Evolutionary conservation across 2,113 vertebrate species (phyloP).

Genomic region (Ivindomyrus marchei): DNA sequence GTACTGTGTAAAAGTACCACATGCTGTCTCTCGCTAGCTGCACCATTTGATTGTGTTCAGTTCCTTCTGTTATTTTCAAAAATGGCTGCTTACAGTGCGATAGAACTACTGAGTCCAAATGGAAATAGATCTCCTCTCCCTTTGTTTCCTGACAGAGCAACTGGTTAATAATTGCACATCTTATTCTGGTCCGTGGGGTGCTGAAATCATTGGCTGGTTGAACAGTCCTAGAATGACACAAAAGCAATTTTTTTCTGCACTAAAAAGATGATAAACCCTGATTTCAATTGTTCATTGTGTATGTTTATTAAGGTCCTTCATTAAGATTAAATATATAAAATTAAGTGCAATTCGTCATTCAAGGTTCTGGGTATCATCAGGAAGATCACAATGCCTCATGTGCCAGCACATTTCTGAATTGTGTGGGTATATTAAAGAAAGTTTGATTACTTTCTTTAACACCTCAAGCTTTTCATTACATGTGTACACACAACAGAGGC

Average conservation of each 20-base stretch:
- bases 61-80: background rate
- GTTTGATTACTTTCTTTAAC: background rate
- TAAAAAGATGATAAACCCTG: background rate
- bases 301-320: background rate
- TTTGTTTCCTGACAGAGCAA: constrained; percentile 34
- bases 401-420: background rate
- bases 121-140: constrained; percentile 36
- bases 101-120: constrained; percentile 26
- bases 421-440: background rate
- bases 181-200: constrained; percentile 39
- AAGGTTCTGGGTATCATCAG: background rate
- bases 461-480: background rate
- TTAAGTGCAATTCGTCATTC: background rate
- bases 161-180: constrained; percentile 50
- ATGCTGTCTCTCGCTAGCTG: constrained; percentile 17
- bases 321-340: background rate
- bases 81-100: background rate
- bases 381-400: background rate
- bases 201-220: constrained; percentile 16
- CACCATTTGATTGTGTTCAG: background rate
- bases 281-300: background rate
- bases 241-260: background rate
- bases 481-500: background rate
- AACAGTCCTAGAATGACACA: background rate
- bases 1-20: no score